Base-by-base conservation (phyloP, 2,888 invertebrate species). In the Crioceris asparagi region DNA sequence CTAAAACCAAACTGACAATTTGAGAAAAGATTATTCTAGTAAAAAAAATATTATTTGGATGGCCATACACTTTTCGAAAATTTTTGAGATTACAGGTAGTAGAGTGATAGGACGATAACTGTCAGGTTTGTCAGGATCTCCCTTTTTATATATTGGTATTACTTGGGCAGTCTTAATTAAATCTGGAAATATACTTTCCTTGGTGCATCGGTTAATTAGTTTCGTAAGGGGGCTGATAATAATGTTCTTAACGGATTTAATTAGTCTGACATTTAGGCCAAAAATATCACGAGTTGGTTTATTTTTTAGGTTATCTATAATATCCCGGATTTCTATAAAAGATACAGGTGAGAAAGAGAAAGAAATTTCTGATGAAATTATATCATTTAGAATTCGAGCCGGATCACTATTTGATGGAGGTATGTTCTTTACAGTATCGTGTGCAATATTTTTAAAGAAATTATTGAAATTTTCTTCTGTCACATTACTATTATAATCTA, bases 1-100 rank as follows among this genome's bases (percentile, higher is more conserved):
- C 38, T 34, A 17, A 41, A 39, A 12, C 41, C 38, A 39, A 41
- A 41, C 32, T 41, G 38, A 23, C 18, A 10, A 7, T 29, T 10
- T 35, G 32, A 42, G 36, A 14, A 42, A 19, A n/a, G 16, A 27
- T 30, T 40, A 33, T 8, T 7, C 29, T 18, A 33, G 37, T 25
- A 43, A 40, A 29, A 17, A 30, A 8, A n/a, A 3, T 3, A 29
- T 18, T 10, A 37, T 3, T 19, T 32, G 18, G 7, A 17, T 17
- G 17, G 33, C 11, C 19, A 41, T 26, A 17, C 40, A 27, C 27
- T 35, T 41, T 18, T 39, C 35, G 21, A 41, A 34, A 8, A 41
- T 12, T 23, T 41, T 41, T 17, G 38, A 35, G 16, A 41, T 11
- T 26, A 35, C 18, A n/a, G 35, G 35, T 3, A 35, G 17, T 6